Conservation (phyloP, 2,113 vertebrate species). For the Forbesichthys papilliferus region DNA sequence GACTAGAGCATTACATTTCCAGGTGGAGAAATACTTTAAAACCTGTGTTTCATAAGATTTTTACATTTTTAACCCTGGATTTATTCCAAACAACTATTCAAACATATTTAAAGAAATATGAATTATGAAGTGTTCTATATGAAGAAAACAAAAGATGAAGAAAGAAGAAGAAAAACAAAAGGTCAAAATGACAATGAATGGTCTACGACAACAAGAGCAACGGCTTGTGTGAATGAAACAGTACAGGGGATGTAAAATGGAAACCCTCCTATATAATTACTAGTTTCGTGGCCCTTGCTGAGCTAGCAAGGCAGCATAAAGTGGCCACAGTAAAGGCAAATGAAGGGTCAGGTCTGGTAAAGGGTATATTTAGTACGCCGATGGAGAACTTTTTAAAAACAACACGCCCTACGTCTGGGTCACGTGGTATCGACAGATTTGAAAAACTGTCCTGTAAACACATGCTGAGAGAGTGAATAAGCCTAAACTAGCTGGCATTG, state of each 20-base stretch:
- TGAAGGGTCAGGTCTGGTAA: conserved; percentile 77
- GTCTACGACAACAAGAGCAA: conserved; percentile 42
- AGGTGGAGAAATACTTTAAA: too few relatives aligned
- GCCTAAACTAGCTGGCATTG: conserved; percentile 42
- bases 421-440: conserved; percentile 53
- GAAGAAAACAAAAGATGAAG: not conserved
- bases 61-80: too few relatives aligned
- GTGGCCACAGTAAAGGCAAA: conserved; percentile 80
- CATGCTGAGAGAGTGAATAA: conserved; percentile 29
- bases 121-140: not conserved
- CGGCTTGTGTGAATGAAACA: conserved; percentile 66
- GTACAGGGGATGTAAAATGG: conserved; percentile 68
- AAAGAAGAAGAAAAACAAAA: conserved; percentile 25
- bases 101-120: not conserved
- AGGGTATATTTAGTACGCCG: conserved; percentile 77
- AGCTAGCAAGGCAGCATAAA: conserved; percentile 71
- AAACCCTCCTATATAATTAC: conserved; percentile 74
- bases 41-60: too few relatives aligned
- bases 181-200: conserved; percentile 44
- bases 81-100: conserved; percentile 6
- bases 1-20: too few relatives aligned
- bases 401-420: conserved; percentile 68
- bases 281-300: conserved; percentile 59
- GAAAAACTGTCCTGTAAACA: conserved; percentile 66
- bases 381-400: conserved; percentile 71